Base-by-base conservation (phyloP, 2,113 vertebrate species). In the Phalacrocorax aristotelis region DNA sequence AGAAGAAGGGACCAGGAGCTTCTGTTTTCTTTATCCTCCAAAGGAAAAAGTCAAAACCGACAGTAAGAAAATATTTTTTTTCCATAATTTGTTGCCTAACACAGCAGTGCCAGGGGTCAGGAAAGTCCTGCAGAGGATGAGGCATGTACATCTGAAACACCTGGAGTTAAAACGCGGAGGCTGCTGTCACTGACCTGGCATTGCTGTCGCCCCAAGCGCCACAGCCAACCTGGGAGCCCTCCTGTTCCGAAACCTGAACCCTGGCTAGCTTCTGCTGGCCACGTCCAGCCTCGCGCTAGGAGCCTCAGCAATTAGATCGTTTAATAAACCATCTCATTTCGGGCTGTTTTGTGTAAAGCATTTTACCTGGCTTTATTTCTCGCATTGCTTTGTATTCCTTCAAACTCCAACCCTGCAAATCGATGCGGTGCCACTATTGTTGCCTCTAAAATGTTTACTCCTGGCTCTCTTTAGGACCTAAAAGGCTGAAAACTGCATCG, bases 401-500 rank as follows among this genome's bases (percentile, higher is more conserved):
- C 97, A 98, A 97, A 95, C 94, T 92, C 96, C 97, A 95, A 96
- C 96, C 92, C 92, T 13, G 32, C 92, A 61, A 62, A 97, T 97
- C 95, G 61, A 98, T 94, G 94, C 27, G 91, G 98, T 97, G 95
- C 98, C 20, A 66, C 98, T 97, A 94, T 98, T 98, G 98, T 97
- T 97, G 98, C 97, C 98, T 97, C 96, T 93, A 97, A 94, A 97
- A 98, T 98, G 98, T 99, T 99, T 99, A 98, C 98, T 98, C 98
- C 98, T 86, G 52, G 69, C 98, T 98, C 99, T 99, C 98, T 98
- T 98, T 97, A 97, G 98, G 98, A 98, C 98, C 98, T 99, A 99
- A 99, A 99, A 99, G 99, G 98, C 98, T 99, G 98, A 98, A 99
- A 99, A 99, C 99, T 98, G 98, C 98, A 98, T 98, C 98, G 98